Evolutionary conservation across 2,113 vertebrate genomes (phyloP).

Genomic region (Datnioides undecimradiatus): DNA sequence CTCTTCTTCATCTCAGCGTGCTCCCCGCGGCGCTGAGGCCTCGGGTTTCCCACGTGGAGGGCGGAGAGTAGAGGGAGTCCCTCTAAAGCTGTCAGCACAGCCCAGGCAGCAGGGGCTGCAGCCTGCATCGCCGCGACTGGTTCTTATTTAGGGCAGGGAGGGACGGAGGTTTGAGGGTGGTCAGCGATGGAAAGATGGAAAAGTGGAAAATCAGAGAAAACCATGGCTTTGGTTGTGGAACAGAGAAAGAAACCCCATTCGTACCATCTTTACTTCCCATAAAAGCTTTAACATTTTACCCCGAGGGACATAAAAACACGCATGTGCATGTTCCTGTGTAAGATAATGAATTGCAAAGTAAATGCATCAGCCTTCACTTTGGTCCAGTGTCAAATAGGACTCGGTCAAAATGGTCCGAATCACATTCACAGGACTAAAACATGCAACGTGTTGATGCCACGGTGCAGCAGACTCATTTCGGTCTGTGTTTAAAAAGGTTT

Average conservation of each 20-base stretch:
- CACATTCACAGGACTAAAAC: background rate
- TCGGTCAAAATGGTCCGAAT: too few relatives aligned
- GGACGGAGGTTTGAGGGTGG: slow-evolving; percentile 10
- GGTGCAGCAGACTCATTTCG: background rate
- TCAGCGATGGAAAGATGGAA: background rate
- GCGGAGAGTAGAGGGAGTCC: slow-evolving; percentile 37
- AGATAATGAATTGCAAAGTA: too few relatives aligned
- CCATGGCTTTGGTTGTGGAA: background rate
- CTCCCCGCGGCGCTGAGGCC: slow-evolving; percentile 35
- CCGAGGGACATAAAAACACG: background rate
- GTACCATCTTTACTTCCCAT: background rate
- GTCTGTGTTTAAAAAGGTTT: background rate
- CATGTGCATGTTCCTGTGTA: too few relatives aligned
- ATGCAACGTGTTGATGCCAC: background rate
- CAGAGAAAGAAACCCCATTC: background rate
- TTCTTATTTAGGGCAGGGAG: slow-evolving; percentile 54
- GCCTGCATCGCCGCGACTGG: slow-evolving; percentile 21
- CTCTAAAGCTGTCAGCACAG: slow-evolving; percentile 53
- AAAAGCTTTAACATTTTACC: background rate
- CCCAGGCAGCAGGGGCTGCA: slow-evolving; percentile 49
- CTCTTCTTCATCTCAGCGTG: slow-evolving; percentile 21
- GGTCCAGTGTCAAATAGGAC: too few relatives aligned
- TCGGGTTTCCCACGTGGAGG: slow-evolving; percentile 58
- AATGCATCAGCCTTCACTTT: background rate
- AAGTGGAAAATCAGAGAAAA: background rate